A percentile compares a stretch with the other conserved stretches of the same genome.
phyloP scores from a whole-genome alignment of 1,140 invertebrate species.

The Drosophila neocordata region DNA sequence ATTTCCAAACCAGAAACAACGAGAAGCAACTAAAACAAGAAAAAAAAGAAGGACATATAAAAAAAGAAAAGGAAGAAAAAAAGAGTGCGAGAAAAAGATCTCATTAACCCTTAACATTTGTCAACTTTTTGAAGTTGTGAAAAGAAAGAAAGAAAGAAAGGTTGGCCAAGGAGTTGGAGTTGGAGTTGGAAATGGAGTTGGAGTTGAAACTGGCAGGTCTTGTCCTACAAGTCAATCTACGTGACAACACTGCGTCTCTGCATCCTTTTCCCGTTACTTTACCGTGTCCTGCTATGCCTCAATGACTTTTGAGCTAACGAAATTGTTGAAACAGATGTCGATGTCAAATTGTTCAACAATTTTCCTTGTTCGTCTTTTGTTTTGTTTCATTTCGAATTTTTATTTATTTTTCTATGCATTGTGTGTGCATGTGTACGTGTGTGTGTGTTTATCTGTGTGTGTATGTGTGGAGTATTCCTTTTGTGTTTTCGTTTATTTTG shows the following conservation, averaged over 20 bases:
- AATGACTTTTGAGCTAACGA: conserved; percentile 28
- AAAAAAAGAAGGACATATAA: background rate
- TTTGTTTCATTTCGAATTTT: conserved; percentile 27
- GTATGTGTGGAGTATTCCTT: conserved; percentile 25
- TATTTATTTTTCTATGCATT: conserved; percentile 58
- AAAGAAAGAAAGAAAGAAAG: conserved; percentile 11
- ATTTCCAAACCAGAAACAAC: conserved; percentile 36
- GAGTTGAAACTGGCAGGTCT: conserved; percentile 20
- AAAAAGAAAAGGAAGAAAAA: background rate
- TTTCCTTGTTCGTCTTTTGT: conserved; percentile 29
- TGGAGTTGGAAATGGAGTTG: background rate
- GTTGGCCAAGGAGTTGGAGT: conserved; percentile 26
- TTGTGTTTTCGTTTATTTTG: conserved; percentile 74
- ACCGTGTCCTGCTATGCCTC: conserved; percentile 43
- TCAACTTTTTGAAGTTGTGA: conserved; percentile 36
- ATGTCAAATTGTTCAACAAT: conserved; percentile 77
- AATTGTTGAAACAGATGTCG: conserved; percentile 77
- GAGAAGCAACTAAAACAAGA: too few relatives aligned
- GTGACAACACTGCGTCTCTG: conserved; percentile 51
- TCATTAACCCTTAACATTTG: conserved; percentile 78
- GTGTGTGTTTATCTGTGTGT: conserved; percentile 5
- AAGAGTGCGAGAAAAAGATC: conserved; percentile 27
- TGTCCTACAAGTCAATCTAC: conserved; percentile 72
- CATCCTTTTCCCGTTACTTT: conserved; percentile 37
- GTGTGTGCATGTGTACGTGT: conserved; percentile 3